Conservation (phyloP, 2,797 vertebrate genomes). For the Momotus momota region DNA sequence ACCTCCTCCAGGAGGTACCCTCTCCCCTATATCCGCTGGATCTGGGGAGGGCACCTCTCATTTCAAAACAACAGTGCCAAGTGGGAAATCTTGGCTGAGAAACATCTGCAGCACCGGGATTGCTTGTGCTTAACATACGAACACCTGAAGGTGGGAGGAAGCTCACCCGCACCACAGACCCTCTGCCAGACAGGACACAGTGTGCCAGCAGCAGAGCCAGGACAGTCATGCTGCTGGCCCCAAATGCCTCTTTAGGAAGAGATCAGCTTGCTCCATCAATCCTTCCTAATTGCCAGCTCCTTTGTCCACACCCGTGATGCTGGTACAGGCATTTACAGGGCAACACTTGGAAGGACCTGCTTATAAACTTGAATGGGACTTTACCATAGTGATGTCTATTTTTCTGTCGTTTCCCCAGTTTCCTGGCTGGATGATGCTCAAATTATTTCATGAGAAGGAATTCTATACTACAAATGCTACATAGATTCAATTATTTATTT, state of each 20-base stretch:
- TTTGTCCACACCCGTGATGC: fast-evolving
- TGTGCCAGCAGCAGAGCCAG: background rate
- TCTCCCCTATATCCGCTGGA: fast-evolving
- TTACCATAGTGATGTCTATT: background rate
- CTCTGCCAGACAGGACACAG: background rate
- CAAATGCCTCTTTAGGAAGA: background rate
- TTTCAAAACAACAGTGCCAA: background rate
- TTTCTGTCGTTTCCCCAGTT: background rate
- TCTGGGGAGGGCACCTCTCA: background rate
- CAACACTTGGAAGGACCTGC: background rate
- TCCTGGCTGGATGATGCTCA: background rate
- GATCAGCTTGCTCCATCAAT: fast-evolving
- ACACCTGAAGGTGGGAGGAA: background rate
- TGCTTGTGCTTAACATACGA: background rate
- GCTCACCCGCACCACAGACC: fast-evolving
- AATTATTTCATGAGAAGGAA: background rate
- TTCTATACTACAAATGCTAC: background rate
- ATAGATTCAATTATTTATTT: background rate
- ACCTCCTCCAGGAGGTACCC: background rate
- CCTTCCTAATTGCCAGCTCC: background rate
- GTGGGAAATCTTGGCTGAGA: background rate
- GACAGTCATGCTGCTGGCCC: fast-evolving
- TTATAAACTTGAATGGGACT: background rate
- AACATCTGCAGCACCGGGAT: fast-evolving
- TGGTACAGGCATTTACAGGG: fast-evolving